phyloP scores from a whole-genome alignment of 2,113 vertebrate species.

The Pteruthius melanotis region DNA sequence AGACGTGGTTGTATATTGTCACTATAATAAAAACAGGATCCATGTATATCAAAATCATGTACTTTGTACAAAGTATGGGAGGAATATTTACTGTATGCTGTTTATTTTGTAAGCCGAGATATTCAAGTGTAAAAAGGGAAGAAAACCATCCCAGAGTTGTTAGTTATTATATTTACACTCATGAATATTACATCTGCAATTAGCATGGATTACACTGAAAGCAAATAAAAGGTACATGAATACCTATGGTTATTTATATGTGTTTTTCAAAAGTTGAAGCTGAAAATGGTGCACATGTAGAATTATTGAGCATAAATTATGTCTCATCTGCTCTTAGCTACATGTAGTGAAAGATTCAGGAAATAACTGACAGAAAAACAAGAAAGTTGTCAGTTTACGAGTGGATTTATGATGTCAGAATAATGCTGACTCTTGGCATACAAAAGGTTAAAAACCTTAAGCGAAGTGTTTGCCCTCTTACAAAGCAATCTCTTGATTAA shows the following conservation, averaged over 20 bases:
- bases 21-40: constrained; percentile 81
- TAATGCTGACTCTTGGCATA: background rate
- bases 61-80: constrained; percentile 85
- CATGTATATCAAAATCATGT: constrained; percentile 83
- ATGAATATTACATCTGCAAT: constrained; percentile 61
- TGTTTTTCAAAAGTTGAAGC: background rate
- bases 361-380: background rate
- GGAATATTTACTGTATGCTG: constrained; percentile 88
- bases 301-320: background rate
- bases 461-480: background rate
- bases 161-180: constrained; percentile 70
- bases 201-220: constrained; percentile 59
- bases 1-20: constrained; percentile 85
- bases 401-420: background rate
- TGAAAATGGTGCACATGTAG: background rate
- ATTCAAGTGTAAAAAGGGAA: constrained; percentile 73
- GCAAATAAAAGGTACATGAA: constrained; percentile 29
- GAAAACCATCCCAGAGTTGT: constrained; percentile 20
- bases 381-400: background rate
- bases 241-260: constrained; percentile 11
- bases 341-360: background rate
- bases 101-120: constrained; percentile 89
- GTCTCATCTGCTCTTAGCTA: background rate
- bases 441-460: background rate
- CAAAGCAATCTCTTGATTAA: background rate